Evolutionary conservation across 2,797 vertebrate species (phyloP), one percentile per base, ranked within the genome.

Genomic region (Spheniscus humboldti): DNA sequence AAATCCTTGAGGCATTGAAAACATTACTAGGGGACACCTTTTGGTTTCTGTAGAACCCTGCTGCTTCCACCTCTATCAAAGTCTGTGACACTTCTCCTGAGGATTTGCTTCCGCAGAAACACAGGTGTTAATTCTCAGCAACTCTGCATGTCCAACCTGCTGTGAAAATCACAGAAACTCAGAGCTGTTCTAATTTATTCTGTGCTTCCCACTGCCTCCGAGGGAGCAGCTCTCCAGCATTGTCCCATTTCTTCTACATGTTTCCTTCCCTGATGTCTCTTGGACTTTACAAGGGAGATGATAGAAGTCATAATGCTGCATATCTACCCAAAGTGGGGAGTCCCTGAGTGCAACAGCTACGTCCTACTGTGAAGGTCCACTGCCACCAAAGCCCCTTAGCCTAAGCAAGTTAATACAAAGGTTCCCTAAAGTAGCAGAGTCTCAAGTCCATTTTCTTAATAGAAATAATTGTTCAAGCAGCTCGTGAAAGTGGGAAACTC

Each of bases 121-220:
- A 92, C 63, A 75, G 91, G 92, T 94, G 91, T 62, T 95, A 86
- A 92, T 92, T 95, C 92, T 96, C 79, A 92, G 76, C 68, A 88
- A 53, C 81, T 93, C 84, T 87, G 71, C 86, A 43, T 71, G 84
- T 95, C 94, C 78, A 85, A 56, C 84, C 92, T 1, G 41, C 94
- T 96, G 96, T 93, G 94, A 96, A 96, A 94, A 96, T 86, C 80
- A 86, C 78, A 87, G 81, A 93, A 91, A 79, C 68, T 68, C 79
- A 43, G 82, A 78, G 53, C 62, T 78, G 56, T 66, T 94, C 76
- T 94, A 81, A 95, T 94, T 93, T 92, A 88, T 92, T 94, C 85
- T 47, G 27, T 50, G 13, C 60, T 95, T 94, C 41, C 45, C 64
- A 64, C 45, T 39, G 66, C 53, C 69, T 86, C 92, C 6, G 3